Evolutionary conservation across 2,797 vertebrate genomes (phyloP).

Genomic region (Taeniopygia guttata): DNA sequence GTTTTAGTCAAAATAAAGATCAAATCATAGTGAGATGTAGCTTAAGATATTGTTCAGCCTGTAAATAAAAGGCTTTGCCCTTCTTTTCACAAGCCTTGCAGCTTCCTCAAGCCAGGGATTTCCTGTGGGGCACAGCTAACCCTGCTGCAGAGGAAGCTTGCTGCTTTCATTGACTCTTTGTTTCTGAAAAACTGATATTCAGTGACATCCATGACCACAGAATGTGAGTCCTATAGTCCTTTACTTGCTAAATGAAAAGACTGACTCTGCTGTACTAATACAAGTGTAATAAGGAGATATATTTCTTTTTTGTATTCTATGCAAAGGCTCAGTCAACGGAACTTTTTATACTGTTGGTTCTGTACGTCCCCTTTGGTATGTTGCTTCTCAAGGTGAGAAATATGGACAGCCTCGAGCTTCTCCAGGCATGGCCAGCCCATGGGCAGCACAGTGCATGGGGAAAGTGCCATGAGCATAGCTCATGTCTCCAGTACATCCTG

Average conservation of each 20-base stretch:
- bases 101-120: slow-evolving; percentile 54
- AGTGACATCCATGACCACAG: neutral
- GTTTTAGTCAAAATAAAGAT: neutral
- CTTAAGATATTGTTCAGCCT: neutral
- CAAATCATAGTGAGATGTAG: neutral
- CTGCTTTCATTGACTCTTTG: slow-evolving; percentile 50
- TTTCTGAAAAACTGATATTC: slow-evolving; percentile 46
- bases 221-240: neutral
- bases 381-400: neutral
- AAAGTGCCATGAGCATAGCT: neutral
- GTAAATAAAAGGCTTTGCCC: slow-evolving; percentile 43
- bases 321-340: neutral
- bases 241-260: neutral
- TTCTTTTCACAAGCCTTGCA: slow-evolving; percentile 43
- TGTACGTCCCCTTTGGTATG: neutral
- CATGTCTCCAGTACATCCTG: neutral
- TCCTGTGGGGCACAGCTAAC: slow-evolving; percentile 66
- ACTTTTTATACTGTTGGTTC: neutral
- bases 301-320: neutral
- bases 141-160: slow-evolving; percentile 42
- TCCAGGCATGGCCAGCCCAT: neutral
- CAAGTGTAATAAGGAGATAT: neutral
- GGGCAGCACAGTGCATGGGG: neutral
- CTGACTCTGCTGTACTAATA: neutral
- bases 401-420: neutral